These are phyloP conservation scores for Orthosia gracilis DNA, from an alignment of 2,888 invertebrate genomes.

Conservation along the genomic window DNA sequence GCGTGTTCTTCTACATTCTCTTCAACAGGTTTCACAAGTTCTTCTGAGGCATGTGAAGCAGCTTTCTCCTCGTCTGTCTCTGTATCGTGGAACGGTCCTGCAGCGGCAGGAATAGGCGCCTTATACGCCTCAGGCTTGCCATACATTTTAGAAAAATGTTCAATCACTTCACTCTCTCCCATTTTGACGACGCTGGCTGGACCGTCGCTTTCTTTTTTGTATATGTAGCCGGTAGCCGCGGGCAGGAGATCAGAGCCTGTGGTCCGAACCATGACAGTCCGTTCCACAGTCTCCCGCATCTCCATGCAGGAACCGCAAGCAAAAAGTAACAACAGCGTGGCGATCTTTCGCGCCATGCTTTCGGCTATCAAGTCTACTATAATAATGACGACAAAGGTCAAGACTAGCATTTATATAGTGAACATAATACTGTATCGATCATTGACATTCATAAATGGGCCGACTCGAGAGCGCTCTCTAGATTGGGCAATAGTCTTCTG, in stretches of 20 bases:
- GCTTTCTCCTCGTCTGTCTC: conserved; percentile 78
- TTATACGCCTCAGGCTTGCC: conserved; percentile 81
- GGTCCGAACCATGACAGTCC: conserved; percentile 91
- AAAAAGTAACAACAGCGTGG: conserved; percentile 75
- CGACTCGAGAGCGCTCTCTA: conserved; percentile 85
- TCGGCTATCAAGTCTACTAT: conserved; percentile 74
- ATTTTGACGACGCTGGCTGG: conserved; percentile 87
- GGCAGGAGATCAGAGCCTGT: conserved; percentile 91
- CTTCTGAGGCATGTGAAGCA: conserved; percentile 75
- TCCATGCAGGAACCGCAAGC: conserved; percentile 81
- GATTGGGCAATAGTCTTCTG: conserved; percentile 89
- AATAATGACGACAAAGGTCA: conserved; percentile 86
- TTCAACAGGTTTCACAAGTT: conserved; percentile 82
- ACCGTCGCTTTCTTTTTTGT: conserved; percentile 87
- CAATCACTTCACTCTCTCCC: conserved; percentile 86
- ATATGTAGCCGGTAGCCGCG: conserved; percentile 91
- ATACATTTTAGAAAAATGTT: conserved; percentile 84
- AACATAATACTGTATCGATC: conserved; percentile 83
- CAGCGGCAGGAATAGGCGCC: conserved; percentile 77
- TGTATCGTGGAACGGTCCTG: conserved; percentile 78
- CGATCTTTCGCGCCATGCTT: conserved; percentile 82
- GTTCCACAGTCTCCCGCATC: conserved; percentile 87
- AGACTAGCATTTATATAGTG: conserved; percentile 86
- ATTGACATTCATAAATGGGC: conserved; percentile 88
- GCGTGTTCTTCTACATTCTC: conserved; percentile 78